Conservation (phyloP, 2,888 invertebrate genomes). For the Cantharis rustica region DNA sequence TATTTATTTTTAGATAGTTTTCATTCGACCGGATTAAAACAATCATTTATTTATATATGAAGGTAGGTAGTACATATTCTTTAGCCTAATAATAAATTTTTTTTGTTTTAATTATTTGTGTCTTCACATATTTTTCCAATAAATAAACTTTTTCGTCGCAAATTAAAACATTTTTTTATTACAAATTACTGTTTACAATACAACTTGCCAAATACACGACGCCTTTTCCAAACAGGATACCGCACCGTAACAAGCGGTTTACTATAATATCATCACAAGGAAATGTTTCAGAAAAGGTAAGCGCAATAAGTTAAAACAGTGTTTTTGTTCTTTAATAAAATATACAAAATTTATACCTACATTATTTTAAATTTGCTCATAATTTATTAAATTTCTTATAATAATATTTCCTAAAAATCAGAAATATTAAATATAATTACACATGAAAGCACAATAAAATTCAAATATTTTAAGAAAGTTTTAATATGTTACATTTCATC, state of each 20-base stretch:
- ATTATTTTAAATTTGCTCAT: too few relatives aligned
- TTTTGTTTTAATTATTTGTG: too few relatives aligned
- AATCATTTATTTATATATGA: too few relatives aligned
- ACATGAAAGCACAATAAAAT: too few relatives aligned
- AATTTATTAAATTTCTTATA: too few relatives aligned
- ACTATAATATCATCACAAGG: slow-evolving; percentile 13
- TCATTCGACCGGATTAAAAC: slow-evolving; percentile 5
- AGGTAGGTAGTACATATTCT: too few relatives aligned
- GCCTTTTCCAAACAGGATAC: slow-evolving; percentile 14
- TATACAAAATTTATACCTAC: not conserved
- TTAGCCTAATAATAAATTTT: too few relatives aligned
- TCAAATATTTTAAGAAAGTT: too few relatives aligned
- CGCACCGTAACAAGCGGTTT: slow-evolving; percentile 15
- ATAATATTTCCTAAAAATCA: too few relatives aligned
- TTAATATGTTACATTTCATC: too few relatives aligned
- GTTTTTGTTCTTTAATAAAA: not conserved
- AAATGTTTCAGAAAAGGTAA: slow-evolving; percentile 4
- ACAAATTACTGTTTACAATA: not conserved
- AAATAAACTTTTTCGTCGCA: not conserved
- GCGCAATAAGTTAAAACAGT: not conserved
- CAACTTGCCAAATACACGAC: slow-evolving; percentile 4
- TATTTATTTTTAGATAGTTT: too few relatives aligned
- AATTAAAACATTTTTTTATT: not conserved
- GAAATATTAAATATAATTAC: too few relatives aligned
- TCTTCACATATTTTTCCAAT: not conserved